These are phyloP conservation scores for Brachionus calyciflorus DNA, from an alignment of 1,140 invertebrate genomes.

Conservation along the genomic window DNA sequence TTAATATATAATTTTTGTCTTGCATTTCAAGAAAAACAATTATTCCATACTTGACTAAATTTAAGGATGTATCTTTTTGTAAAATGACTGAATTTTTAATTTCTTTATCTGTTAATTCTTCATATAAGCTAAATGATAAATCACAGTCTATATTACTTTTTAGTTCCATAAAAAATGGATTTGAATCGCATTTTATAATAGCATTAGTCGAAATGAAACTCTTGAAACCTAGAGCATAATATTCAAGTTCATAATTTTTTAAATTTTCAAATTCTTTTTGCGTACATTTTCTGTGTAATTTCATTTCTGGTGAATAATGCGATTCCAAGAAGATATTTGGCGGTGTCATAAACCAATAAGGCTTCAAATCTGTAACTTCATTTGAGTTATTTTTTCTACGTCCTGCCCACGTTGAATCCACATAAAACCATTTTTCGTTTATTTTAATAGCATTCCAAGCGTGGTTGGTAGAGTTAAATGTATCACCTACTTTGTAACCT, in stretches of 20 bases:
- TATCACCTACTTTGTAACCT: background rate
- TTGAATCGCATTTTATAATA: background rate
- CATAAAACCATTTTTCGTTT: background rate
- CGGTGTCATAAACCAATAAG: constrained; percentile 15
- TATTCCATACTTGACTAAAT: background rate
- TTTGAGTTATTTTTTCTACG: background rate
- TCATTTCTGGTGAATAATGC: constrained; percentile 10
- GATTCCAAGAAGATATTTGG: constrained; percentile 5
- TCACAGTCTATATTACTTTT: background rate
- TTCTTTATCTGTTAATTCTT: background rate
- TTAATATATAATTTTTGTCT: background rate
- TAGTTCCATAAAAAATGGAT: constrained; percentile 6
- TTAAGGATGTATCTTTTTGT: background rate
- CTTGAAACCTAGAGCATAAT: background rate
- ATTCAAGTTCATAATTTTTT: background rate
- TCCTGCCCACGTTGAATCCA: background rate
- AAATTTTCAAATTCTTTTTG: constrained; percentile 18
- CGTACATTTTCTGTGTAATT: background rate
- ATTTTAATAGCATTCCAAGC: constrained; percentile 21
- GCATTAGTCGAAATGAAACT: background rate
- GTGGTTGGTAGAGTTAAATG: background rate
- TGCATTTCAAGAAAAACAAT: background rate
- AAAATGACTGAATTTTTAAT: background rate
- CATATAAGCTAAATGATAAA: background rate
- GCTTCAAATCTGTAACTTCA: background rate